Evolutionary conservation across 1,140 invertebrate species (phyloP).

Genomic region (Drosophila sp.): DNA sequence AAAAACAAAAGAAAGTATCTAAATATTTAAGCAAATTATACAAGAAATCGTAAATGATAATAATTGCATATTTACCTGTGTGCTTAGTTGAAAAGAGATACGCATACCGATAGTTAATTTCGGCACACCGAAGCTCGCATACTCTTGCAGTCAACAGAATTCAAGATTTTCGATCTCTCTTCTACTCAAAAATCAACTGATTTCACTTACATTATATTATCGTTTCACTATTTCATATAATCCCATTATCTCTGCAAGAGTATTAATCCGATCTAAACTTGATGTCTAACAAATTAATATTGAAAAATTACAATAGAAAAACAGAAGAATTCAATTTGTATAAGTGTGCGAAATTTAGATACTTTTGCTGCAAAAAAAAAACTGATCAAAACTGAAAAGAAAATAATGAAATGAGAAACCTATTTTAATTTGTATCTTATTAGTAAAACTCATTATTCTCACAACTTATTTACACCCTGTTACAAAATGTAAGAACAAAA

Average conservation of each 20-base stretch:
- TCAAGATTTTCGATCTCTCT: too few relatives aligned
- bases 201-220: too few relatives aligned
- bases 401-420: slow-evolving; percentile 24
- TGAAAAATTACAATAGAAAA: slow-evolving; percentile 35
- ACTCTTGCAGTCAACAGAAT: background rate
- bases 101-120: background rate
- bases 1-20: slow-evolving; percentile 66
- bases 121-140: background rate
- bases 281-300: slow-evolving; percentile 51
- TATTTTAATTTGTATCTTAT: slow-evolving; percentile 72
- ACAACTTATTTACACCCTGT: slow-evolving; percentile 79
- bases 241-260: background rate
- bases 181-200: too few relatives aligned
- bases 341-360: slow-evolving; percentile 53
- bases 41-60: slow-evolving; percentile 39
- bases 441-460: slow-evolving; percentile 71
- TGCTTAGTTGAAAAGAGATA: slow-evolving; percentile 67
- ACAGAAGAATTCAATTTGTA: slow-evolving; percentile 14
- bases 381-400: slow-evolving; percentile 9
- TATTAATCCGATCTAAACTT: slow-evolving; percentile 14
- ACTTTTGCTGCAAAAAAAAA: slow-evolving; percentile 47
- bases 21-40: slow-evolving; percentile 70
- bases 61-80: slow-evolving; percentile 30
- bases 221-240: background rate
- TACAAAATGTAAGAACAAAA: slow-evolving; percentile 76